These are phyloP conservation scores for Xenus cinereus DNA, from an alignment of 2,113 vertebrate species.

Conservation along the genomic window DNA sequence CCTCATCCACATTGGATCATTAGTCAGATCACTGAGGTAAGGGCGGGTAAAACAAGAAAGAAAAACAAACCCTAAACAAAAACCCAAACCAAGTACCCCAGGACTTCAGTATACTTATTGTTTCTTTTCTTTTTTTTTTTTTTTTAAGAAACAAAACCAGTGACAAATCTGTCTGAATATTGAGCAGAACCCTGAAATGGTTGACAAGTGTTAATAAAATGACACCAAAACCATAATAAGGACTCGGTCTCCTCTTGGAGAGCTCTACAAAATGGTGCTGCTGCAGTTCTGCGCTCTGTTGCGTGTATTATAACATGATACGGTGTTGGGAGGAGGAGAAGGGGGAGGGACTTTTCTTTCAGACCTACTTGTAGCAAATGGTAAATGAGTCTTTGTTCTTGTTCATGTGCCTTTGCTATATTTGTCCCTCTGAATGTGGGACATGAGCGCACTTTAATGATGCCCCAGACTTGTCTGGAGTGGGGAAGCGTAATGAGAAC, in stretches of 20 bases:
- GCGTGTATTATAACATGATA: neutral
- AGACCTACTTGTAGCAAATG: constrained; percentile 29
- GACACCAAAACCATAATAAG: neutral
- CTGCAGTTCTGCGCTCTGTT: neutral
- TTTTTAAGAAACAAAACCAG: neutral
- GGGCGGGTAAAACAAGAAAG: neutral
- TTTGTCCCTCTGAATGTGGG: constrained; percentile 17
- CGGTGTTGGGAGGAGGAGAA: neutral
- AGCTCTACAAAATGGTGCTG: neutral
- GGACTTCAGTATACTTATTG: neutral
- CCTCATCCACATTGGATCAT: neutral
- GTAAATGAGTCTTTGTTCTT: constrained; percentile 48
- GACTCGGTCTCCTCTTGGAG: neutral
- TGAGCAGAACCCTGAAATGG: neutral
- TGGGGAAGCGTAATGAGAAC: neutral
- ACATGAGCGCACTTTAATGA: neutral
- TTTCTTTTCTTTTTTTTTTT: neutral
- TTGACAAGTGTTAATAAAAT: neutral
- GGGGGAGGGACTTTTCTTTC: neutral
- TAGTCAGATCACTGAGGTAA: neutral
- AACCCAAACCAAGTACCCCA: neutral
- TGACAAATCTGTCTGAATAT: neutral
- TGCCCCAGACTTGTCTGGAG: neutral
- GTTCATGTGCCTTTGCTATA: neutral
- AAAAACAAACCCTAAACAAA: neutral